Evolutionary conservation across 2,888 invertebrate species (phyloP).

Genomic region (Epsilonema sp.): DNA sequence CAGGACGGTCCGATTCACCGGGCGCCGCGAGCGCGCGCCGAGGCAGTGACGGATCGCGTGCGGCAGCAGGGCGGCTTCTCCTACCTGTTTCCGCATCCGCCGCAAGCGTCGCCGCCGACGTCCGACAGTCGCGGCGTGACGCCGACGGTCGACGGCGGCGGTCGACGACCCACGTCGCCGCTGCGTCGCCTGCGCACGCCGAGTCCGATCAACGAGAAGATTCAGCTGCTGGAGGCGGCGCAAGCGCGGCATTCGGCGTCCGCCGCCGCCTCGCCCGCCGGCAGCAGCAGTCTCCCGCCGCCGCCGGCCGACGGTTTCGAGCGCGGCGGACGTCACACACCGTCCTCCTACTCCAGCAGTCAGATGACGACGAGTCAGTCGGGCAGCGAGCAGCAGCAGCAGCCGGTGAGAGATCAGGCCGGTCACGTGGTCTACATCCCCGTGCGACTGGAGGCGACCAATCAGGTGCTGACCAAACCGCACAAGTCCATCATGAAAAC

Average conservation of each 20-base stretch:
- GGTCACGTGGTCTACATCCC: neutral
- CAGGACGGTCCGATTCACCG: no score
- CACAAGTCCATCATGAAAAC: neutral
- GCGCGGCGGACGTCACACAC: neutral
- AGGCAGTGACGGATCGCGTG: no score
- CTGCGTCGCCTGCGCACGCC: neutral
- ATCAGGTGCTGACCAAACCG: neutral
- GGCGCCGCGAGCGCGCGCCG: no score
- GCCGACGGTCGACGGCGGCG: neutral
- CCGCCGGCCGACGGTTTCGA: neutral
- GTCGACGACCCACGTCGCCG: neutral
- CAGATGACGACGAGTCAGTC: no score
- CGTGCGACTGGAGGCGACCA: neutral
- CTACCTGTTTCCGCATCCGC: conserved; percentile 8
- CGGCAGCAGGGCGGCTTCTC: no score
- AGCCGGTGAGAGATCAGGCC: no score
- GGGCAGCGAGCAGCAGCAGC: no score
- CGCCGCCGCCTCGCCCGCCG: neutral
- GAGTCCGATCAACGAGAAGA: neutral
- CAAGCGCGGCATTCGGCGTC: neutral
- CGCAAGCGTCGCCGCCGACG: no score
- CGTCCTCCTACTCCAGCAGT: neutral
- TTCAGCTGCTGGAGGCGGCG: neutral
- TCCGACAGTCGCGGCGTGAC: neutral
- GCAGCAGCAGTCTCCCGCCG: neutral